Base-by-base conservation (phyloP, 2,797 vertebrate species). In the Xiphorhynchus erythropygius region DNA sequence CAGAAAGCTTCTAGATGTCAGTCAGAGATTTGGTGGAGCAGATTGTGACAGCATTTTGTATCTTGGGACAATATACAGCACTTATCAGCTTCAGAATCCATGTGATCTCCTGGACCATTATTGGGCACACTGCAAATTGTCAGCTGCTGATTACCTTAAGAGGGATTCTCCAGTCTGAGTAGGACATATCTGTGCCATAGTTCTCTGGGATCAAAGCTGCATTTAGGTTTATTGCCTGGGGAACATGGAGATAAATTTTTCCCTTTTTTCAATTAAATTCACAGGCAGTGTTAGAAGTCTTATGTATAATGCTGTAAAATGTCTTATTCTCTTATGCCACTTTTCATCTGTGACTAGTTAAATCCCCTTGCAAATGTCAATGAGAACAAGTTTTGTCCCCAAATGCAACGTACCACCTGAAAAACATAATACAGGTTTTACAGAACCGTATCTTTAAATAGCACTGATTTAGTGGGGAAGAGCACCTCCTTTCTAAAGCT, bases 61-160 rank as follows among this genome's bases (percentile, higher is more conserved):
- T 89, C 59, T 46, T 84, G 10, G 30, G 67, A 86, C 7, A 5
- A 93, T 63, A 89, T 68, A 93, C 64, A 84, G 83, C 69, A 69
- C 37, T 75, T 89, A 47, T 30, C 70, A 92, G 80, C 67, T 92
- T 68, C 93, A 84, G 87, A 97, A 90, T 78, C 49, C 44, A 76
- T 47, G 62, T 93, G 88, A 89, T 77, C 57, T 84, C 77, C 80
- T 56, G 22, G 81, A 73, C 18, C 64, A 55, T 94, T 76, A 69
- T 69, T 70, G 53, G 84, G 57, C 91, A 71, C 75, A 63, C 49
- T 67, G 73, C 65, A 87, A 93, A 94, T 65, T 94, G 70, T 84
- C 75, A 96, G 32, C 65, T 19, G 16, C 39, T 77, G 23, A 64
- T 86, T 75, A 37, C 27, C 25, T 60, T 88, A 46, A 65, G 73